Base-by-base conservation (phyloP, 2,797 vertebrate genomes). In the Gymnothorax javanicus region DNA sequence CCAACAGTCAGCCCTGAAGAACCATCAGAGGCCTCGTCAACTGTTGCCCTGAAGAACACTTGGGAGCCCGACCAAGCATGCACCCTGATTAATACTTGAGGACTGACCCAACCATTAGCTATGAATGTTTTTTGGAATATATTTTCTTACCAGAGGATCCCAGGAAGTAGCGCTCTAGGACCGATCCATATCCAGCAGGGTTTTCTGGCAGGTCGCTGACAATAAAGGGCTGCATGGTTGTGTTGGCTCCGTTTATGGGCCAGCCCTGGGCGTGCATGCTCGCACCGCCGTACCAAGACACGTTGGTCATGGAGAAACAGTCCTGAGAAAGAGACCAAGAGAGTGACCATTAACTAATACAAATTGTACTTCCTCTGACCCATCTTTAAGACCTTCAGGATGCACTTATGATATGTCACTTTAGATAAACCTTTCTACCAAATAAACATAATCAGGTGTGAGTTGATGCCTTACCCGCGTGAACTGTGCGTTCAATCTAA, bases 221-320 rank as follows among this genome's bases (percentile, higher is more conserved):
- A 0, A 94, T 88, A 56, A 97, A 97, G 57, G 96, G 96, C 93
- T 97, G 97, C 0, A 93, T 92, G 0, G 91, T 95, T 91, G 95
- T 92, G 75, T 97, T 95, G 1, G 95, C 94, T 0, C 92, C 84
- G 0, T 98, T 98, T 88, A 98, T 96, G 0, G 97, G 98, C 98
- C 98, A 98, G 6, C 91, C 96, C 90, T 97, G 97, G 59, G 95
- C 94, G 0, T 27, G 94, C 77, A 95, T 85, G 52, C 95, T 96
- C 0, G 94, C 96, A 3, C 98, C 98, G 0, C 98, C 97, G 0
- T 97, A 98, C 98, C 98, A 98, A 17, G 97, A 98, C 77, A 98
- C 79, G 1, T 98, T 98, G 59, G 91, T 88, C 96, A 98, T 98
- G 88, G 97, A 98, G 91, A 98, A 98, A 90, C 97, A 98, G 71